These are phyloP conservation scores for Zoanthus solanderi DNA, from an alignment of 92 coral and sea anemone genomes.

Conservation along the genomic window DNA sequence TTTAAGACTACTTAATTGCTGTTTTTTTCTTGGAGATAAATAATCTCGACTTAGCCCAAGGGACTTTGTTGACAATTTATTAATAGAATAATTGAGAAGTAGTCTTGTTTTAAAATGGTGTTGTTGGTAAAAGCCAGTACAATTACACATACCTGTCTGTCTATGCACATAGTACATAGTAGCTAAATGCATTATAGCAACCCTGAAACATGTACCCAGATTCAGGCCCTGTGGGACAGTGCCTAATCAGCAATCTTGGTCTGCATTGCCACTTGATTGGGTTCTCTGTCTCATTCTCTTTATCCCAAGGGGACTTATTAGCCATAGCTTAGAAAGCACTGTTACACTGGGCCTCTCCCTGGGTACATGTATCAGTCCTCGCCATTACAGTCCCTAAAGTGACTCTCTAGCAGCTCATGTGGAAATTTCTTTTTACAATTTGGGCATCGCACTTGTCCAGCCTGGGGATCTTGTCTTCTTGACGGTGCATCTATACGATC, in stretches of 20 bases:
- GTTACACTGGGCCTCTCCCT: conserved; percentile 24
- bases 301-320: not conserved
- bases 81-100: too few species aligned
- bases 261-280: not conserved
- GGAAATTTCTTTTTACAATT: conserved; percentile 74
- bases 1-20: too few species aligned
- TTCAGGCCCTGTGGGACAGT: conserved; percentile 42
- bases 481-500: conserved; percentile 57
- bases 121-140: not conserved
- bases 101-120: too few species aligned
- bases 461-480: conserved; percentile 42
- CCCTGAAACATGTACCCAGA: conserved; percentile 40
- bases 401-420: conserved; percentile 81
- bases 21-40: too few species aligned
- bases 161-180: not conserved
- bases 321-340: not conserved
- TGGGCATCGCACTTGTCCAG: conserved; percentile 79
- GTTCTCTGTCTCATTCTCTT: not conserved
- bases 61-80: too few species aligned
- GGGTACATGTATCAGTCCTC: conserved; percentile 62
- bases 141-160: not conserved
- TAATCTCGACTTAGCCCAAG: too few species aligned
- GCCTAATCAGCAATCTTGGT: not conserved
- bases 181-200: not conserved
- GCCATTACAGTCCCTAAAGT: conserved; percentile 75